Percentiles rank a stretch among this genome's conserved stretches.
Evolutionary conservation across 2,888 invertebrate genomes (phyloP).

Genomic region (Lithophane semibrunnea): DNA sequence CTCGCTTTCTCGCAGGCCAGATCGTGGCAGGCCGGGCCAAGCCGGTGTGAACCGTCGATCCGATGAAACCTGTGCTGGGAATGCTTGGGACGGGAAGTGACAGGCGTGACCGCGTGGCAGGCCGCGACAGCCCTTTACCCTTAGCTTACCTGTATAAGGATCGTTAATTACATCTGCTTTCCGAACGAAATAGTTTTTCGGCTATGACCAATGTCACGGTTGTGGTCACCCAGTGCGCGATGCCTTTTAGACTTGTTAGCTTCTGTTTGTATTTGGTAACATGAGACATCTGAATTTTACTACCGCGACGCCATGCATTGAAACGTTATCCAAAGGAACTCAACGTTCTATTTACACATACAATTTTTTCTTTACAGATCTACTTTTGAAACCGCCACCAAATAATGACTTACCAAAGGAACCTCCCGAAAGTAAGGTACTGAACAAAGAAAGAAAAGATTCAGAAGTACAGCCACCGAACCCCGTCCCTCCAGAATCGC

Average conservation of each 20-base stretch:
- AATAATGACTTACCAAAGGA: conserved; percentile 66
- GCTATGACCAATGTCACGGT: too few relatives aligned
- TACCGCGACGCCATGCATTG: neutral
- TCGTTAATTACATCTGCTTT: too few relatives aligned
- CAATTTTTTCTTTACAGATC: conserved; percentile 68
- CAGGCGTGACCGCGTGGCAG: too few relatives aligned
- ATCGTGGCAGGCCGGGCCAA: too few relatives aligned
- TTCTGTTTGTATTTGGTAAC: neutral
- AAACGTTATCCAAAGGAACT: neutral
- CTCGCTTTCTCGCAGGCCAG: too few relatives aligned
- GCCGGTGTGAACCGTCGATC: too few relatives aligned
- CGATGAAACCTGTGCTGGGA: too few relatives aligned
- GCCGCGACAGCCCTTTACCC: neutral
- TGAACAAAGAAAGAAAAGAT: conserved; percentile 76
- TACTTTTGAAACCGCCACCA: conserved; percentile 71
- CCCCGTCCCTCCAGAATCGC: conserved; percentile 85
- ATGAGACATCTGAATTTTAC: neutral
- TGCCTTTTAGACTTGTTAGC: neutral
- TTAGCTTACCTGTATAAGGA: neutral
- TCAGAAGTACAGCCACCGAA: conserved; percentile 87
- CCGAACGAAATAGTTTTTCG: too few relatives aligned
- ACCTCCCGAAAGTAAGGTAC: conserved; percentile 52
- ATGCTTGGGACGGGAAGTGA: too few relatives aligned
- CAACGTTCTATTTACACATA: neutral
- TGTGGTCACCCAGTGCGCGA: too few relatives aligned